Evolutionary conservation across 2,888 invertebrate genomes (phyloP), one percentile per base, ranked within the genome.

Genomic region (Trissonchulus latispiculum): DNA sequence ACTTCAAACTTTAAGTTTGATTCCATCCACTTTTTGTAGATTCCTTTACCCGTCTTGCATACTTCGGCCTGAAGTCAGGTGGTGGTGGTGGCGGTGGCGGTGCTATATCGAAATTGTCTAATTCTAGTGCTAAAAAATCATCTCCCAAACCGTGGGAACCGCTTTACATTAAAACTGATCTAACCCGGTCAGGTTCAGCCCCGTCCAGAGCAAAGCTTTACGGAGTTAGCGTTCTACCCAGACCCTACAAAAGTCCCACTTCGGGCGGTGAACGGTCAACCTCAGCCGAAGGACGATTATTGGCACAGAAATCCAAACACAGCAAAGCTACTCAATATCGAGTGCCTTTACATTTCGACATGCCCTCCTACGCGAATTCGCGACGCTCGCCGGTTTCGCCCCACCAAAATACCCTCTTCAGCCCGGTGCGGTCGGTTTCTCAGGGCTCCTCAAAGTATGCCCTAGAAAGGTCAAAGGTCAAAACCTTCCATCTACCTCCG

Each of bases 401-500:
- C 28, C 15, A 15, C 59, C 3, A 62, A 29, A 62, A 15, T 8
- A 28, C 64, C 64, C 3, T n/a, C 23, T 23, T 15, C 48, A 15
- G 8, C 48, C 48, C 33, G 15, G 32, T 70, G 28, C 36, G 70
- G n/a, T 3, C 35, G 15, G n/a, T 28, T 3, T 23, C n/a, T 2
- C 36, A 35, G 29, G 32, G 2, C 32, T 67, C 15, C 33, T 32
- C 18, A 2, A 32, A 28, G 1, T 74, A 37, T 48, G 74, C 74
- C 2, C 29, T 35, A 1, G 72, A 74, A 35, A 33, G 74, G 8
- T 2, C 66, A 1, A 74, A 73, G 33, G 62, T 68, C n/a, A 15
- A 2, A 18, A 70, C 69, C 35, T 74, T 74, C 61, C 74, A 74
- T 36, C 1, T 74, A 15, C 74, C 74, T 1, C 36, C 69, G 33